Base-by-base conservation (phyloP, 2,113 vertebrate genomes). In the Oceanodroma tethys region DNA sequence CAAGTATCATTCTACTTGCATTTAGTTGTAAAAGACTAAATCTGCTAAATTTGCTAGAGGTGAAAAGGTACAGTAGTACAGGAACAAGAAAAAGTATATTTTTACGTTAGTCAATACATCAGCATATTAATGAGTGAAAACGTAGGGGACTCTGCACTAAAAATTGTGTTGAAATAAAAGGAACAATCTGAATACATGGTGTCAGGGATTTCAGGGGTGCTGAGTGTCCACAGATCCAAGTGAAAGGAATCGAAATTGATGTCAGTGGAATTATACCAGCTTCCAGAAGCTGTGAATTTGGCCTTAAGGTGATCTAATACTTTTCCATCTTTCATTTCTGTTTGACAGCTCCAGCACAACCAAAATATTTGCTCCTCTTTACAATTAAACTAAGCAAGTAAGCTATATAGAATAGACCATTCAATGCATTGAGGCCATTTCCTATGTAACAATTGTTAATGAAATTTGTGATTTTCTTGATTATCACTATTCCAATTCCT, bases 251-350 rank as follows among this genome's bases (percentile, higher is more conserved):
- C 36, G 45, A 71, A 93, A 62, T 19, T 71, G 79, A 92, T 1
- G 1, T 71, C 86, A 81, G 36, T 75, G 65, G 82, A 86, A 88
- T 95, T 92, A 81, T 50, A 75, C 38, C 72, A 86, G n/a, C 55
- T 95, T 63, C 36, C 72, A 90, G 82, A 47, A 95, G 67, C 86
- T 86, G 47, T 92, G 88, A 91, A 74, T 90, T 93, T 88, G 80
- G 55, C 86, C 82, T 97, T 60, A 90, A 92, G 60, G 72, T 86
- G 67, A 90, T 66, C 67, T 79, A 58, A 47, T 66, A 60, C 72
- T 92, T 88, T 84, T 86, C 72, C 65, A 74, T 88, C 82, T 90
- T 94, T 94, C 52, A 27, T 86, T 94, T 92, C 75, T 88, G 32
- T 71, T 93, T 81, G 68, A 88, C 58, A 92, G 42, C 59, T 81